phyloP scores from a whole-genome alignment of 2,113 vertebrate species.

The Phalacrocorax brasilianus region DNA sequence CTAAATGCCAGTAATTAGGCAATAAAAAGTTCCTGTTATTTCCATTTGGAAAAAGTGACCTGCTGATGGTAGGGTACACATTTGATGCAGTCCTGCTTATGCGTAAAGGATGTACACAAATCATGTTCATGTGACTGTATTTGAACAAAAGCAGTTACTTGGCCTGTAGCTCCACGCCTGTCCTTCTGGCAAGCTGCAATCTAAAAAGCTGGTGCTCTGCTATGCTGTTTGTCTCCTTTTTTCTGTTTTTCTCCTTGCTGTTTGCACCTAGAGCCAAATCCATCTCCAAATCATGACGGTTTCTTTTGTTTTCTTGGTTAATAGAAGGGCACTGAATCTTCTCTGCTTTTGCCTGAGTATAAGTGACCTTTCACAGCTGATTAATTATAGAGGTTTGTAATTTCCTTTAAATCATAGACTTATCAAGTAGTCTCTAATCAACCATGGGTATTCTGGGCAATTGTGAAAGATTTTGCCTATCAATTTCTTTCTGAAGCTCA shows the following conservation, averaged over 20 bases:
- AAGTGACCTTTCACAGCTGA: background rate
- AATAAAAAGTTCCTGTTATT: background rate
- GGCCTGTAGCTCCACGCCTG: background rate
- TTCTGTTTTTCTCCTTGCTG: background rate
- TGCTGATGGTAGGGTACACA: background rate
- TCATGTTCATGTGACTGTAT: background rate
- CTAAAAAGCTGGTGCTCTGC: background rate
- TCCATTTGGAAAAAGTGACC: background rate
- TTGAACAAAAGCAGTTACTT: background rate
- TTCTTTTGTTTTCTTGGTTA: background rate
- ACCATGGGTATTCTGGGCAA: background rate
- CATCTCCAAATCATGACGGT: background rate
- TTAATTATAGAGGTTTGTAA: background rate
- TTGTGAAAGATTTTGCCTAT: background rate
- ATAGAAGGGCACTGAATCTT: background rate
- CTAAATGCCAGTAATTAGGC: background rate
- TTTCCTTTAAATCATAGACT: background rate
- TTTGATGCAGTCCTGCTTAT: background rate
- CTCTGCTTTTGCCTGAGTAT: background rate
- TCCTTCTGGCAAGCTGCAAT: background rate
- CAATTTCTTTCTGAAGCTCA: background rate
- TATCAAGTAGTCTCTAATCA: background rate
- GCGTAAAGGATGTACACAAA: background rate
- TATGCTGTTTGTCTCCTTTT: background rate
- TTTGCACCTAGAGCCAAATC: background rate